phyloP scores from a whole-genome alignment of 2,113 vertebrate genomes.

The Lucifuga dentata region DNA sequence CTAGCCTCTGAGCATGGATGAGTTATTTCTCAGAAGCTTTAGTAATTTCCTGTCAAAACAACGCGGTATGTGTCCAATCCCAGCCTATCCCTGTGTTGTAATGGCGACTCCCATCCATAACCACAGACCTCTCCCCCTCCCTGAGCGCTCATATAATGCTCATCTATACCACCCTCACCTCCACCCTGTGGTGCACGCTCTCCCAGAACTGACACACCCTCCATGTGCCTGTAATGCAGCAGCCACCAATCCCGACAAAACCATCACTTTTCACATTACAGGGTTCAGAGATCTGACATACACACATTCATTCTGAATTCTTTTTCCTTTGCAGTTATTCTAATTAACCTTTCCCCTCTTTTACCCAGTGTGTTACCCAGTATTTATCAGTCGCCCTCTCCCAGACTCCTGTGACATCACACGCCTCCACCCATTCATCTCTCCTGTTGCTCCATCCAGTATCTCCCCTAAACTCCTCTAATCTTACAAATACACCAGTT shows the following conservation, averaged over 20 bases:
- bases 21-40: conserved; percentile 5
- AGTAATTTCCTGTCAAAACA: neutral
- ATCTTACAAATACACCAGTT: neutral
- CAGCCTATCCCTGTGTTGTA: conserved; percentile 13
- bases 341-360: neutral
- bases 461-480: neutral
- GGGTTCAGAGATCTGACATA: neutral
- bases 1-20: neutral
- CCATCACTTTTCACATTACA: too few species aligned
- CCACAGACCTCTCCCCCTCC: neutral
- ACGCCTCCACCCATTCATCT: conserved; percentile 1
- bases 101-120: neutral
- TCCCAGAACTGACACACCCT: conserved; percentile 23
- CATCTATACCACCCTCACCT: conserved; percentile 5
- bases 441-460: neutral
- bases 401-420: neutral
- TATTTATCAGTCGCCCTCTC: neutral
- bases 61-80: neutral
- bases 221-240: conserved; percentile 2
- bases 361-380: neutral
- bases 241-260: neutral
- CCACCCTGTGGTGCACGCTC: neutral
- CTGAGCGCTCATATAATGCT: conserved; percentile 10
- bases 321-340: neutral
- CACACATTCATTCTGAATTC: neutral